Evolutionary conservation across 2,888 invertebrate genomes (phyloP).

Genomic region (Dysmachus trigonus): DNA sequence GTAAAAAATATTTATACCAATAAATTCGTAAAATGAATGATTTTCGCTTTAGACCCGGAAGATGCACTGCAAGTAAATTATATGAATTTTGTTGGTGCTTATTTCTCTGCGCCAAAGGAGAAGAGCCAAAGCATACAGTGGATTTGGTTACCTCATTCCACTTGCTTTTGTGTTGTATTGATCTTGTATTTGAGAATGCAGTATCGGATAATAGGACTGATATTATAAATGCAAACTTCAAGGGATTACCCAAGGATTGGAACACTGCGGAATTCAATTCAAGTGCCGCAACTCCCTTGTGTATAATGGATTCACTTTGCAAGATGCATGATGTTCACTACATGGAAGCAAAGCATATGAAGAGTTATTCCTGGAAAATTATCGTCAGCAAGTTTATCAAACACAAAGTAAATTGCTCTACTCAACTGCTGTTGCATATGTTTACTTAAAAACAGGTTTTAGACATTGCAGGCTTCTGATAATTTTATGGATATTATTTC

Average conservation of each 20-base stretch:
- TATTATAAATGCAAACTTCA: slow-evolving; percentile 84
- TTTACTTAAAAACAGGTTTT: slow-evolving; percentile 53
- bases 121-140: slow-evolving; percentile 85
- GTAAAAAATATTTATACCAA: slow-evolving; percentile 51
- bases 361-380: slow-evolving; percentile 85
- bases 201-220: slow-evolving; percentile 81
- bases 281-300: slow-evolving; percentile 71
- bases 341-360: slow-evolving; percentile 90
- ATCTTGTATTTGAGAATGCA: slow-evolving; percentile 89
- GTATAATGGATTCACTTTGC: slow-evolving; percentile 84
- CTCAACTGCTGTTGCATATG: neutral
- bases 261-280: slow-evolving; percentile 66
- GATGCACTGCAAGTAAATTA: slow-evolving; percentile 82
- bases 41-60: slow-evolving; percentile 69
- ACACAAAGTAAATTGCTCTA: slow-evolving; percentile 55
- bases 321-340: slow-evolving; percentile 81
- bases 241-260: slow-evolving; percentile 79
- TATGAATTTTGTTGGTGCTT: slow-evolving; percentile 96
- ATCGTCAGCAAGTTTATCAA: slow-evolving; percentile 72
- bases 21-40: neutral
- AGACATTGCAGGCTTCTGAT: slow-evolving; percentile 66
- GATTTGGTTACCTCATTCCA: slow-evolving; percentile 96
- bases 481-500: slow-evolving; percentile 81
- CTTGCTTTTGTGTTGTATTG: slow-evolving; percentile 87
- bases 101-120: slow-evolving; percentile 88